Evolutionary conservation across 2,113 vertebrate genomes (phyloP).

Genomic region (Coturnix japonica): DNA sequence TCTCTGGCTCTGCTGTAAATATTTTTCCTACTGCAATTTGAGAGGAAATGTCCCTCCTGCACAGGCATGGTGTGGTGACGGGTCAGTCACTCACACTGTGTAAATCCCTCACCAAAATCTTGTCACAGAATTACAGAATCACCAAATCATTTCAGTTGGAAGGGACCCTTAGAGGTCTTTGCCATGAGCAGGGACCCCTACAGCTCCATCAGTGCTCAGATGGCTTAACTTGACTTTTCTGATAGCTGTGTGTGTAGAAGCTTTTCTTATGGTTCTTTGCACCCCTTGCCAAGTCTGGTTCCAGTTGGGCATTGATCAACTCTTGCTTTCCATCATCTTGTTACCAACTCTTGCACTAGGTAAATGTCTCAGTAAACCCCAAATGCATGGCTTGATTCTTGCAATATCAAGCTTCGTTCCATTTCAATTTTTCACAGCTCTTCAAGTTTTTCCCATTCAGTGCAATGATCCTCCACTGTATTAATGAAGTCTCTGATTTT

Average conservation of each 20-base stretch:
- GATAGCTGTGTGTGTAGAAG: too few relatives aligned
- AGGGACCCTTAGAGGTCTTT: too few relatives aligned
- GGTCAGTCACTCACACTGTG: background rate
- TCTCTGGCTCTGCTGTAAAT: background rate
- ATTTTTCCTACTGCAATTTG: background rate
- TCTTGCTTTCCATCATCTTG: background rate
- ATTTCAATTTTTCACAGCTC: background rate
- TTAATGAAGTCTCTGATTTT: background rate
- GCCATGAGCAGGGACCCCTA: too few relatives aligned
- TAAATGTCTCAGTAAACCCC: background rate
- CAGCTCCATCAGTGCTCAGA: too few relatives aligned
- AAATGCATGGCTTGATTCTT: rapidly evolving
- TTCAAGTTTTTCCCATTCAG: background rate
- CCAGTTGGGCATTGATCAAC: background rate
- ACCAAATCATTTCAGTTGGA: too few relatives aligned
- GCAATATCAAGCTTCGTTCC: background rate
- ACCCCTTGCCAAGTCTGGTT: background rate
- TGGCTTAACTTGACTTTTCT: too few relatives aligned
- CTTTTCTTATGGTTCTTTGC: too few relatives aligned
- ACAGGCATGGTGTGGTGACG: background rate
- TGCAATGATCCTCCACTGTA: background rate
- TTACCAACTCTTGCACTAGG: background rate
- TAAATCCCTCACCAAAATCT: background rate
- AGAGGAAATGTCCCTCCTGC: background rate
- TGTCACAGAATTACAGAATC: background rate